Evolutionary conservation across 2,888 invertebrate genomes (phyloP), one percentile per base, ranked within the genome.

Genomic region (Pherbina coryleti): DNA sequence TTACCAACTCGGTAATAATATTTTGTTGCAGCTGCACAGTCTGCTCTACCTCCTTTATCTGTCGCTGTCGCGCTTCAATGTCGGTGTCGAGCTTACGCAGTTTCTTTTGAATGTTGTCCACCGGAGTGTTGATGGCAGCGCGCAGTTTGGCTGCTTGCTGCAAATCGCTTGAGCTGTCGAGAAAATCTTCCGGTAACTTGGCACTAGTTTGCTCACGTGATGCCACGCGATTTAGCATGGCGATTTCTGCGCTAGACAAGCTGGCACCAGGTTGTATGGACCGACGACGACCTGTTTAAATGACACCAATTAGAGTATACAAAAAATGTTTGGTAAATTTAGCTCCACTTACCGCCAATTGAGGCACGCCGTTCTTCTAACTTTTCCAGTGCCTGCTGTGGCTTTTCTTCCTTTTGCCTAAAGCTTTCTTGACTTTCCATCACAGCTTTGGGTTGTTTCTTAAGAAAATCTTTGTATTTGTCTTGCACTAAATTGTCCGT

Each of bases 21-120:
- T 93, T 93, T 86, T 95, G 94, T 88, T 95, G 95, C 1, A 94
- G 91, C 84, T 93, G 92, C 83, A 95, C 94, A 0, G 92, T 93
- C 73, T 91, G 90, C 79, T 93, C 91, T 31, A 95, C 89, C 87
- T 95, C 95, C 82, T 93, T 92, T 4, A 95, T 91, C 86, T 94
- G 93, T 80, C 93, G 91, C 83, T 94, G 92, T 53, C 93, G 93
- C 22, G 92, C 92, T 77, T 92, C 92, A 69, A 94, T 92, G 87
- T 94, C 94, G 0, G 88, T 86, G 2, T 84, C 82, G 17, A 90
- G 77, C 80, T 89, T 89, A 0, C 89, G 87, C 75, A 90, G 80
- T 78, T 89, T 89, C 77, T 88, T 88, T 70, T 89, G 88, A 71
- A 88, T 78, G 28, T 83, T 85, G 66, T 90, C 89, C 17, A 86